Evolutionary conservation across 2,113 vertebrate genomes (phyloP).

Genomic region (Psephotus haematonotus): DNA sequence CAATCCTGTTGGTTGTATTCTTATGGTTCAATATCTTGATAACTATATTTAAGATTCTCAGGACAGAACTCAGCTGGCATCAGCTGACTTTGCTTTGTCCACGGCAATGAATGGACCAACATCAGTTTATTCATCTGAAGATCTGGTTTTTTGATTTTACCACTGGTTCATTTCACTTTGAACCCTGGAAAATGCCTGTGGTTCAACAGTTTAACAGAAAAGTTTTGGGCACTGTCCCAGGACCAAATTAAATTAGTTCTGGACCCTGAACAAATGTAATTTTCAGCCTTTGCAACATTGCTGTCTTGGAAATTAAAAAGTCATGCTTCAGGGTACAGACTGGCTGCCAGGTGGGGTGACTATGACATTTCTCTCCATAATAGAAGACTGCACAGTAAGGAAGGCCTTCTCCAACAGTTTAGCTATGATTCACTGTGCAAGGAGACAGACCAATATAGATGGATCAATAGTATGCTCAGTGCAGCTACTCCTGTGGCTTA

Average conservation of each 20-base stretch:
- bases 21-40: not conserved
- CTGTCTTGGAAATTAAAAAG: constrained; percentile 43
- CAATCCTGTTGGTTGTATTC: not conserved
- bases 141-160: not conserved
- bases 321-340: constrained; percentile 41
- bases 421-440: not conserved
- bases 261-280: constrained; percentile 18
- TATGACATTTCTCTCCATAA: not conserved
- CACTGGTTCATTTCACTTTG: not conserved
- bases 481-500: not conserved
- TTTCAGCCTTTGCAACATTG: constrained; percentile 18
- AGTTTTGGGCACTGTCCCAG: constrained; percentile 1
- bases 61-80: not conserved
- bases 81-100: not conserved
- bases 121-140: not conserved
- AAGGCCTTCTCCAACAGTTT: not conserved
- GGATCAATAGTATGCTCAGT: not conserved
- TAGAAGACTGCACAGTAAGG: not conserved
- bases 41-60: not conserved
- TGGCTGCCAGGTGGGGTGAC: not conserved
- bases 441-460: not conserved
- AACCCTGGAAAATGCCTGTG: not conserved
- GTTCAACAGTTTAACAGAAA: not conserved
- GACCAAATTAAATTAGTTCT: constrained; percentile 49
- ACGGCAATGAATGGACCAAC: not conserved